Evolutionary conservation across 2,113 vertebrate species (phyloP).

Genomic region (Hyla sarda): DNA sequence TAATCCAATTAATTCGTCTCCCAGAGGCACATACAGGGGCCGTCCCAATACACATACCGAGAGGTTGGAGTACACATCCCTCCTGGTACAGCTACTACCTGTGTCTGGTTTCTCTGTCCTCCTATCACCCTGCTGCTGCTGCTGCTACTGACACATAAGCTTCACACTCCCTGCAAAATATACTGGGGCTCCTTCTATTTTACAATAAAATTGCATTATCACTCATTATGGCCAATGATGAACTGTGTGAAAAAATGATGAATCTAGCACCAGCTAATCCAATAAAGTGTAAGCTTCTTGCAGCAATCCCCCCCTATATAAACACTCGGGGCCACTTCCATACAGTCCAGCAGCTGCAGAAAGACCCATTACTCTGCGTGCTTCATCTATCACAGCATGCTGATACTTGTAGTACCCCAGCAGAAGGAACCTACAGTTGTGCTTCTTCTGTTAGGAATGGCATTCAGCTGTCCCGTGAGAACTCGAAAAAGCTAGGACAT

Average conservation of each 20-base stretch:
- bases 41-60: constrained; percentile 72
- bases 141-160: neutral
- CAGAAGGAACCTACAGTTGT: neutral
- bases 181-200: neutral
- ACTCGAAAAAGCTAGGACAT: neutral
- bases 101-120: constrained; percentile 29
- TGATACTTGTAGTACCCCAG: neutral
- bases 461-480: neutral
- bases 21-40: constrained; percentile 62
- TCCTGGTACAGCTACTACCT: neutral
- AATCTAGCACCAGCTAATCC: neutral
- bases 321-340: neutral
- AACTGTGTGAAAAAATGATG: neutral
- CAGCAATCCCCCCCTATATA: neutral
- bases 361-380: too few species aligned
- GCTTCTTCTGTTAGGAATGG: neutral
- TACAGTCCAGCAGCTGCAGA: neutral
- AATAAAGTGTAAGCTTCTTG: neutral
- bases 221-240: constrained; percentile 7
- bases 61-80: neutral
- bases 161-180: constrained; percentile 3
- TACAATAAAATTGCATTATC: neutral
- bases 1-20: constrained; percentile 71
- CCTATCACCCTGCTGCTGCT: neutral
- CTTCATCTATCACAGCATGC: neutral